Evolutionary conservation across 1,140 invertebrate species (phyloP).

Genomic region (Diorhabda elongata): DNA sequence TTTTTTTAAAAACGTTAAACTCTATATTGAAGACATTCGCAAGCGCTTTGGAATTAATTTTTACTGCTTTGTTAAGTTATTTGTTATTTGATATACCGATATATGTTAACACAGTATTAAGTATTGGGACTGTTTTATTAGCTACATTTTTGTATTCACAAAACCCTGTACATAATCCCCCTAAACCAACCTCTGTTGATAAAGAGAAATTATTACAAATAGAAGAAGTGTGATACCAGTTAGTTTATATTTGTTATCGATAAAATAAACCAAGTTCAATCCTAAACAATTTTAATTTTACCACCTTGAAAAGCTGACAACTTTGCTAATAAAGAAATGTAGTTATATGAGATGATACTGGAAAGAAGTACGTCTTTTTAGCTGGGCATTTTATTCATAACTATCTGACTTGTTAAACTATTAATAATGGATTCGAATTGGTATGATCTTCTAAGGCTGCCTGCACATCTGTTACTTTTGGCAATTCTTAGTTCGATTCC

Average conservation of each 20-base stretch:
- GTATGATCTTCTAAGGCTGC: too few species aligned
- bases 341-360: too few species aligned
- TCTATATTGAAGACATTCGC: conserved; percentile 96
- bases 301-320: too few species aligned
- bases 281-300: too few species aligned
- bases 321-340: too few species aligned
- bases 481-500: too few species aligned
- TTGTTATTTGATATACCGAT: conserved; percentile 85
- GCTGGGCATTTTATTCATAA: too few species aligned
- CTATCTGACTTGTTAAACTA: too few species aligned
- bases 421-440: too few species aligned
- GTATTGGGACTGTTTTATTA: conserved; percentile 78
- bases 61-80: conserved; percentile 87
- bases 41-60: conserved; percentile 86
- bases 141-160: conserved; percentile 84
- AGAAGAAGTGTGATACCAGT: conserved; percentile 27
- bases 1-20: conserved; percentile 89
- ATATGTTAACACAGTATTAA: conserved; percentile 73
- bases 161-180: conserved; percentile 67
- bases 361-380: too few species aligned
- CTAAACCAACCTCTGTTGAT: conserved; percentile 13
- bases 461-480: too few species aligned
- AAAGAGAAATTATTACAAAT: conserved; percentile 21
- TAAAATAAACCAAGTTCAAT: neutral
- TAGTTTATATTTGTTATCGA: neutral